Evolutionary conservation across 2,113 vertebrate species (phyloP).

Genomic region (Xiphias gladius): DNA sequence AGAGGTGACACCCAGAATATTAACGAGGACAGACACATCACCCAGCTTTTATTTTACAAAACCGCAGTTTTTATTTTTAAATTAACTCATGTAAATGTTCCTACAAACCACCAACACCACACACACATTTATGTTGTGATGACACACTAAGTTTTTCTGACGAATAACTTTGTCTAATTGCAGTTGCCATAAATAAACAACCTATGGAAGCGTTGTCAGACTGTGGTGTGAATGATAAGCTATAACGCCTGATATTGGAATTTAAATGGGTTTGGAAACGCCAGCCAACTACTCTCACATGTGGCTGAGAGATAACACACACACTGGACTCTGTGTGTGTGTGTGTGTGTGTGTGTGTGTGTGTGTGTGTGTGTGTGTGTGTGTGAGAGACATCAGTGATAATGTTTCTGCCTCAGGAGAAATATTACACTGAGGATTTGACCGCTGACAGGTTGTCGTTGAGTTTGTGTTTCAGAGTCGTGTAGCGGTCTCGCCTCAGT

Average conservation of each 20-base stretch:
- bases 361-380: constrained; percentile 38
- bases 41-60: constrained; percentile 3
- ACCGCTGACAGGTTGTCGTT: constrained; percentile 23
- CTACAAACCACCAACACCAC: not conserved
- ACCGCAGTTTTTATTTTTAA: not conserved
- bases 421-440: constrained; percentile 17
- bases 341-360: constrained; percentile 34
- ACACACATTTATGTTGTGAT: not conserved
- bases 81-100: not conserved
- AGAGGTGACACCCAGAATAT: constrained; percentile 34
- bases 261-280: constrained; percentile 54
- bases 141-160: constrained; percentile 2
- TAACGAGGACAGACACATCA: constrained; percentile 21
- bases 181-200: constrained; percentile 26
- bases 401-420: constrained; percentile 24
- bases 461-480: not conserved
- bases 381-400: constrained; percentile 10
- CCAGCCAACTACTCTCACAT: constrained; percentile 40
- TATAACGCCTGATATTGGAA: constrained; percentile 29
- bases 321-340: constrained; percentile 32
- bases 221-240: constrained; percentile 20
- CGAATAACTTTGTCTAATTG: constrained; percentile 40
- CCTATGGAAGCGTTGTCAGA: not conserved
- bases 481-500: not conserved
- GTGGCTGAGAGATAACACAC: constrained; percentile 43